phyloP scores from a whole-genome alignment of 2,797 vertebrate species.

The Girardinus metallicus region DNA sequence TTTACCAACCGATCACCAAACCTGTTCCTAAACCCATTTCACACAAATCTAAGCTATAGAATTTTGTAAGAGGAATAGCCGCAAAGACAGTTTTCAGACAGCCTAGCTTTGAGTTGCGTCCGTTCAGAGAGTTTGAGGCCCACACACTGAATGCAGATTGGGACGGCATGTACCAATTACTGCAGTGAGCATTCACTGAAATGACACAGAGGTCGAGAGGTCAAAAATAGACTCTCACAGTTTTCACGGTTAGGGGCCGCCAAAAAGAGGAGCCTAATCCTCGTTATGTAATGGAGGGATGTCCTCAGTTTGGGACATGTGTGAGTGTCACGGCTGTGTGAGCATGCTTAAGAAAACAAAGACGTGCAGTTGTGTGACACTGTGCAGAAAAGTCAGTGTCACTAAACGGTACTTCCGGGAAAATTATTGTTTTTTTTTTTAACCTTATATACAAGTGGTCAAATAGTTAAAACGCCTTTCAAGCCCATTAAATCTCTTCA shows the following conservation, averaged over 20 bases:
- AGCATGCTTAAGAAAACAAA: conserved; percentile 68
- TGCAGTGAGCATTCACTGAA: conserved; percentile 52
- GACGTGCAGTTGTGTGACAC: conserved; percentile 51
- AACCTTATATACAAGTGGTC: background rate
- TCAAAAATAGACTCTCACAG: conserved; percentile 71
- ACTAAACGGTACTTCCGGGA: background rate
- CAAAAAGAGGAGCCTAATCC: conserved; percentile 66
- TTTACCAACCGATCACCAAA: no score
- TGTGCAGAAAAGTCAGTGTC: conserved; percentile 27
- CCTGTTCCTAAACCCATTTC: no score
- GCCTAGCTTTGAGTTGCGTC: conserved; percentile 10
- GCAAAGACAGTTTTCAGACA: conserved; percentile 15
- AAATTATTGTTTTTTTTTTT: background rate
- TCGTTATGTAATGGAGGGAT: conserved; percentile 62
- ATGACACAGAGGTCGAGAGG: conserved; percentile 60
- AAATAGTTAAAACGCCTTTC: background rate
- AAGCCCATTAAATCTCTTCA: background rate
- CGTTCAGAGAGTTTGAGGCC: conserved; percentile 24
- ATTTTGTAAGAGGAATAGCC: background rate
- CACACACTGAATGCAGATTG: conserved; percentile 23
- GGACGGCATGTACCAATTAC: conserved; percentile 48
- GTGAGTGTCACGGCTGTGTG: conserved; percentile 17
- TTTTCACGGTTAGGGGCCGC: conserved; percentile 67
- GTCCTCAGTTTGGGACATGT: conserved; percentile 34
- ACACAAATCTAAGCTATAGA: no score